Evolutionary conservation across 2,113 vertebrate species (phyloP), one percentile per base, ranked within the genome.

Genomic region (Malurus elegans): DNA sequence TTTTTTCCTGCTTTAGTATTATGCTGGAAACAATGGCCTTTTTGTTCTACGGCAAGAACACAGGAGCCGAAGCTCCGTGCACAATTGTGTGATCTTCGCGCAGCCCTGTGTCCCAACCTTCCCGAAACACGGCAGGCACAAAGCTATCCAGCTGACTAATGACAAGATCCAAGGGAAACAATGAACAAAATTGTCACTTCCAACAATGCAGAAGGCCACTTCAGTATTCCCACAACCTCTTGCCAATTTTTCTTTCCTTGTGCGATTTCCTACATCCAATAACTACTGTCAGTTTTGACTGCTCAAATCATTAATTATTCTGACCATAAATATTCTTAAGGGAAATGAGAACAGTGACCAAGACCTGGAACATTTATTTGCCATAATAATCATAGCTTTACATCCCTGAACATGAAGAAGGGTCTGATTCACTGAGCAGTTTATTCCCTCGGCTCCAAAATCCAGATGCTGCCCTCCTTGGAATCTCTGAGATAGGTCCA

Each of bases 61-160:
- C 76, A 95, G 95, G 91, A 98, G 92, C 79, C 79, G 28, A 85
- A 97, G 90, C 70, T 95, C 79, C 3, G 34, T 1, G 96, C 91
- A 98, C 98, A 98, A 98, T 98, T 78, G 98, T 98, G 98, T 97
- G 98, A 98, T 97, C 95, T 96, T 91, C 32, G 54, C 5, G 4
- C 18, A 0, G 80, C 72, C 60, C 90, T 66, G 92, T 51, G 79
- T 98, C 97, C 95, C 98, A 98, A 97, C 89, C 61, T 79, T 64
- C 48, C 69, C 3, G 24, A 93, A 84, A 79, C 64, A 56, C 2
- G 9, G 53, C 71, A 60, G 51, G 78, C 86, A 96, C 83, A 92
- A 95, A 96, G 86, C 48, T 86, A 47, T 42, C 93, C 95, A 87
- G 78, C 72, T 86, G 93, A 92, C 92, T 72, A 79, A 47, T 10